Percentiles rank a stretch among this genome's conserved stretches.
Evolutionary conservation across 2,113 vertebrate species (phyloP).

Genomic region (Sinocyclocheilus rhinocerous): DNA sequence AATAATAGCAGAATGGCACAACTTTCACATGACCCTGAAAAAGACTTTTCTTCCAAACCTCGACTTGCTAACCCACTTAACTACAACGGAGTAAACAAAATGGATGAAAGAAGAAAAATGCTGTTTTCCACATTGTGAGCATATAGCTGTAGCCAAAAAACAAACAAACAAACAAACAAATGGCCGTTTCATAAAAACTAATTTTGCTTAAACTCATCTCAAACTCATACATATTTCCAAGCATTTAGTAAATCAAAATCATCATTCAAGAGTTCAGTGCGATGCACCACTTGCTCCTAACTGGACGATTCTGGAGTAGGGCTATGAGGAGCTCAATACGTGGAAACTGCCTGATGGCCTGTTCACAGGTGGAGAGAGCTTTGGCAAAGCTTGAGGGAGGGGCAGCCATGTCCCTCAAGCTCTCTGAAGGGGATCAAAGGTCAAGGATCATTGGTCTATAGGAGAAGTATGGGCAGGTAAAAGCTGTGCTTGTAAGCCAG

Average conservation of each 20-base stretch:
- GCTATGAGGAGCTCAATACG: conserved; percentile 59
- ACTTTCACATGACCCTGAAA: background rate
- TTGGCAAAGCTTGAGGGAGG: conserved; percentile 86
- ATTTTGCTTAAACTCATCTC: conserved; percentile 41
- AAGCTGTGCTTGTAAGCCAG: conserved; percentile 54
- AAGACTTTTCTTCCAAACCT: background rate
- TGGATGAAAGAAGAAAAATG: conserved; percentile 48
- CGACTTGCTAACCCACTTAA: background rate
- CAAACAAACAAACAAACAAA: conserved; percentile 51
- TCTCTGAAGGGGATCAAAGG: conserved; percentile 72
- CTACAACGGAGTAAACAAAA: conserved; percentile 31
- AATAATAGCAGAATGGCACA: background rate
- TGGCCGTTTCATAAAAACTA: conserved; percentile 61
- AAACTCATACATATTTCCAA: conserved; percentile 35
- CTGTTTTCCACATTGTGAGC: conserved; percentile 28
- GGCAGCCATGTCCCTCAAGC: conserved; percentile 80
- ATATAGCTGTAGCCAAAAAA: conserved; percentile 9
- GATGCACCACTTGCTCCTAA: conserved; percentile 54
- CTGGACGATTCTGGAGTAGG: conserved; percentile 45
- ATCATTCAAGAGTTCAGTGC: conserved; percentile 48
- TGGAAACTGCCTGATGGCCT: conserved; percentile 46
- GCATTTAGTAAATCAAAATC: conserved; percentile 33
- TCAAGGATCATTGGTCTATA: background rate
- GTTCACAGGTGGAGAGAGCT: conserved; percentile 72
- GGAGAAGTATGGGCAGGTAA: conserved; percentile 60